Evolutionary conservation across 2,797 vertebrate species (phyloP).

Genomic region (Clarias fuscus): DNA sequence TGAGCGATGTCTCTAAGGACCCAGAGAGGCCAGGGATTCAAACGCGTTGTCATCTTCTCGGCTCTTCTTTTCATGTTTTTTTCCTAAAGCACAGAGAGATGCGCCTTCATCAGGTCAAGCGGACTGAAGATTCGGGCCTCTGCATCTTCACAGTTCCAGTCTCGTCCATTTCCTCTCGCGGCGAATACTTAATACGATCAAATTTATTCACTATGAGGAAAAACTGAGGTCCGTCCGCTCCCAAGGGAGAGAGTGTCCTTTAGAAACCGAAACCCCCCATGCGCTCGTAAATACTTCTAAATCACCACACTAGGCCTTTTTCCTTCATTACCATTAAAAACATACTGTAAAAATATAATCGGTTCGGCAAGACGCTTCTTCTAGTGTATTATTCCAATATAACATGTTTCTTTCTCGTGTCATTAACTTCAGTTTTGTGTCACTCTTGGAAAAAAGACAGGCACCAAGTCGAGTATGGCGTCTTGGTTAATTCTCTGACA

Average conservation of each 20-base stretch:
- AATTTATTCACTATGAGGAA: slow-evolving; percentile 41
- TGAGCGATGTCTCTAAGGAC: slow-evolving; percentile 33
- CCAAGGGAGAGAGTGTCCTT: slow-evolving; percentile 12
- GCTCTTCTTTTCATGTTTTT: slow-evolving; percentile 38
- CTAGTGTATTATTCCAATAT: neutral
- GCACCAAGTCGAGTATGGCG: slow-evolving; percentile 7
- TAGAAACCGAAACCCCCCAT: slow-evolving; percentile 11
- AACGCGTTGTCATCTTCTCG: slow-evolving; percentile 43
- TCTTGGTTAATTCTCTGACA: slow-evolving; percentile 40
- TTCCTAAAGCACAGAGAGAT: slow-evolving; percentile 32
- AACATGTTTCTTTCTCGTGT: slow-evolving; percentile 8
- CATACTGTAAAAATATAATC: neutral
- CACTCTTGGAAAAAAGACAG: slow-evolving; percentile 1
- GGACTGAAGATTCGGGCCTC: neutral
- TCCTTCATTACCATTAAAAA: neutral
- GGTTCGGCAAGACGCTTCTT: no score
- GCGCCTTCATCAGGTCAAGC: neutral
- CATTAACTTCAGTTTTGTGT: slow-evolving; percentile 41
- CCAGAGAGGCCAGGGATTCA: slow-evolving; percentile 40
- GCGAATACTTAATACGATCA: slow-evolving; percentile 39
- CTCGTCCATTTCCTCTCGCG: neutral
- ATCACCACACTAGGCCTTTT: neutral
- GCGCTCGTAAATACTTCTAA: slow-evolving; percentile 27
- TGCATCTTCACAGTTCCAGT: slow-evolving; percentile 5
- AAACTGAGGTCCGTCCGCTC: slow-evolving; percentile 24